Base-by-base conservation (phyloP, 2,888 invertebrate genomes). In the Andrena flavipes region DNA sequence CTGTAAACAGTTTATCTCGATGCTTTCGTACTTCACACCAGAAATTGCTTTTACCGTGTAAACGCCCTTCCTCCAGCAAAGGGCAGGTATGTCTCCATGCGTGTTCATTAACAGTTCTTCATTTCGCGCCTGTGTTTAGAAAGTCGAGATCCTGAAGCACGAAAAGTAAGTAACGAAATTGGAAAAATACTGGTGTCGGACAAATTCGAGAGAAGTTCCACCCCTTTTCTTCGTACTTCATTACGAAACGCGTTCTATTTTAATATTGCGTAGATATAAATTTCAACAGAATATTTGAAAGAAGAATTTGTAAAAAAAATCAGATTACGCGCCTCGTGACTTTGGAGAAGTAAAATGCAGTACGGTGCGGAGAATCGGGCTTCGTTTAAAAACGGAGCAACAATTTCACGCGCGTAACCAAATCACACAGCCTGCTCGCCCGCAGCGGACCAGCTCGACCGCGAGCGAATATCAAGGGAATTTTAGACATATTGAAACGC, bases 1-100 rank as follows among this genome's bases (percentile, higher is more conserved):
- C 64, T 35, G 71, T 69, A 77, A 87, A 87, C 83, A 74, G 80
- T 83, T 87, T 74, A 87, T 82, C 85, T 70, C 56, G 83, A 85
- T 83, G 85, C 68, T 87, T 80, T 73, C 74, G 75, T 73, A 76
- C 76, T 86, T 79, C 81, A 84, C 78, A 29, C 72, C 68, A 84
- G 65, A 81, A 74, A 86, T 83, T 78, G 74, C 23, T 67, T 77
- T 62, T 64, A 26, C 16, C 8, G 42, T 42, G 64, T 64, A 26
- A 71, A 72, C 60, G 29, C 8, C 26, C n/a, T 49, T 51, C 13
- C 48, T 26, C 2, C 16, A 2, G 10, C 7, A 8, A 49, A 7
- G 33, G 16, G 10, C 16, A 54, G n/a, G 7, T 20, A 49, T 51
- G 64, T 60, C 64, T 59, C 68, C 29, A 20, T 8, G 30, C 29